phyloP scores from a whole-genome alignment of 2,888 invertebrate genomes.

The Norana najaformis region DNA sequence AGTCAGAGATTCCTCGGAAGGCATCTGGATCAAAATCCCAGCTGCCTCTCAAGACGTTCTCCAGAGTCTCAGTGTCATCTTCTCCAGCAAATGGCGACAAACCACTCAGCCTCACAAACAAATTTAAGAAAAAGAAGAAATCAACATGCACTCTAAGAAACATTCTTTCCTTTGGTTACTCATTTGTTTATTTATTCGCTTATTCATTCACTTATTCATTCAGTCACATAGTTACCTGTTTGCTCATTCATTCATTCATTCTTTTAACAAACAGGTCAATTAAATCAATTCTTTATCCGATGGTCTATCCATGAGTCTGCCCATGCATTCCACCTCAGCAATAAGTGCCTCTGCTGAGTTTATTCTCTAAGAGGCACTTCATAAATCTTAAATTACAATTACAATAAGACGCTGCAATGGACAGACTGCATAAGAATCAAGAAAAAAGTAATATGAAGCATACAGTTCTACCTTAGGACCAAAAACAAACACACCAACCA shows the following conservation, averaged over 20 bases:
- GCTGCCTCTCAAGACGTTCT: constrained; percentile 96
- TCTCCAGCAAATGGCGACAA: constrained; percentile 98
- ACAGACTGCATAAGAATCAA: too few relatives aligned
- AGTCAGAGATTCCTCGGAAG: constrained; percentile 89
- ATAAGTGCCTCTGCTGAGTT: too few relatives aligned
- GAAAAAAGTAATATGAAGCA: too few relatives aligned
- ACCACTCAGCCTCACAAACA: constrained; percentile 78
- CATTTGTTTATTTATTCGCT: not conserved
- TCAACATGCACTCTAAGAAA: not conserved
- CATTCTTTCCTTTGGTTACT: not conserved
- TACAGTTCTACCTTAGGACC: too few relatives aligned
- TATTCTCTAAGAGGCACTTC: too few relatives aligned
- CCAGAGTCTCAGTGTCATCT: constrained; percentile 94
- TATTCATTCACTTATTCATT: not conserved
- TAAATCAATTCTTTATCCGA: not conserved
- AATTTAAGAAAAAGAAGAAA: not conserved
- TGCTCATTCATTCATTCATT: not conserved
- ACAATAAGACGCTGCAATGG: too few relatives aligned
- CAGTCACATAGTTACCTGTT: too few relatives aligned
- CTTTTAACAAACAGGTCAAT: not conserved
- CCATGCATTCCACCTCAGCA: too few relatives aligned
- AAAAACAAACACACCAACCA: too few relatives aligned
- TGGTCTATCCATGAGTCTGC: too few relatives aligned
- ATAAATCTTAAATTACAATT: too few relatives aligned
- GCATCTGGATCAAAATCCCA: constrained; percentile 98